A percentile compares a stretch with the other conserved stretches of the same genome.
phyloP scores from a whole-genome alignment of 2,888 invertebrate genomes.

The Leptopterna dolabrata region DNA sequence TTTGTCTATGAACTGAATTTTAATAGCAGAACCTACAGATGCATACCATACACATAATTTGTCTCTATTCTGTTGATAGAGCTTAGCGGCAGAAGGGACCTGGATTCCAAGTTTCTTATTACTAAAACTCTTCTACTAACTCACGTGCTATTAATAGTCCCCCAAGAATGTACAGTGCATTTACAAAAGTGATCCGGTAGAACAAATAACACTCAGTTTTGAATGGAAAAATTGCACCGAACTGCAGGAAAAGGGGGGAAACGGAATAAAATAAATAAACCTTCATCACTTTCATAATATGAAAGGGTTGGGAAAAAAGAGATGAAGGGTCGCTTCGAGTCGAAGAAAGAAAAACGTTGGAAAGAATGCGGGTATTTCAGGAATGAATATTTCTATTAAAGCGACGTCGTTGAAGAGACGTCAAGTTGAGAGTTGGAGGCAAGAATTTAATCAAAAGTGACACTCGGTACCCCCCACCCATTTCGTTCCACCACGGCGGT shows the following conservation, averaged over 20 bases:
- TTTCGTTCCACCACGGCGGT: not conserved
- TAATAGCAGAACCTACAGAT: too few relatives aligned
- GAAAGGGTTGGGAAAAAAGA: not conserved
- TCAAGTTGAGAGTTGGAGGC: conserved; percentile 34
- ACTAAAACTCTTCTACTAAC: too few relatives aligned
- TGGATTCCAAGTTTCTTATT: too few relatives aligned
- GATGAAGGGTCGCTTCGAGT: not conserved
- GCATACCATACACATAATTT: too few relatives aligned
- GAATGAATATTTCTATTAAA: conserved; percentile 44
- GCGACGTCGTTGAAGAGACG: conserved; percentile 37
- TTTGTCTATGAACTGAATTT: too few relatives aligned
- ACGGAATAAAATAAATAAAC: not conserved
- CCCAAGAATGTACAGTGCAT: too few relatives aligned
- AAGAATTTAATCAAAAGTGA: conserved; percentile 44
- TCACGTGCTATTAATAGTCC: too few relatives aligned
- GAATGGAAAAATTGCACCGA: too few relatives aligned
- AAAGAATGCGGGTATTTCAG: conserved; percentile 39
- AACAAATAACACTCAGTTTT: too few relatives aligned
- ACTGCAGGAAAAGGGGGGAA: not conserved
- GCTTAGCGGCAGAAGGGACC: too few relatives aligned
- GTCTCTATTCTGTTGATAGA: too few relatives aligned
- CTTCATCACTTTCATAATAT: not conserved
- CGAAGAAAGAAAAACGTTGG: not conserved
- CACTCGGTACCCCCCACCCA: not conserved
- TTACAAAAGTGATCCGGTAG: too few relatives aligned